Percentiles rank a stretch among this genome's conserved stretches.
phyloP scores from a whole-genome alignment of 2,113 vertebrate species.

The Antechinus stuartii region DNA sequence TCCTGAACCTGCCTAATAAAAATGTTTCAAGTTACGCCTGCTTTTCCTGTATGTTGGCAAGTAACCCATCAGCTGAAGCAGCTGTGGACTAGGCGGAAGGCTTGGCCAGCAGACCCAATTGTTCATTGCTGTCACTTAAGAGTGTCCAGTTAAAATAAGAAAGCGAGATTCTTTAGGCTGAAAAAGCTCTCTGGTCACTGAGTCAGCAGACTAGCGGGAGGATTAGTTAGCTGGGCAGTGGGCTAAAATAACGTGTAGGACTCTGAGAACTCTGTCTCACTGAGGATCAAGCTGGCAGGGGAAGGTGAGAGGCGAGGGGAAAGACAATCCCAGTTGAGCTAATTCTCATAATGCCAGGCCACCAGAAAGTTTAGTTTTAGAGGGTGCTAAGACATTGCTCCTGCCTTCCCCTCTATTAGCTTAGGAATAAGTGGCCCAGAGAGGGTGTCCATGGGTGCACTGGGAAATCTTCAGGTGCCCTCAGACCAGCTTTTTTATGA shows the following conservation, averaged over 20 bases:
- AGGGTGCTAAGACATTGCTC: not conserved
- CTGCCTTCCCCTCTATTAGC: not conserved
- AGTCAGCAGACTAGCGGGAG: constrained; percentile 3
- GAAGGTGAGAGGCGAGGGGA: not conserved
- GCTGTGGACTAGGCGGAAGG: not conserved
- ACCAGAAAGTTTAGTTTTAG: not conserved
- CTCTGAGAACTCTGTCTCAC: not conserved
- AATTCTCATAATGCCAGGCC: not conserved
- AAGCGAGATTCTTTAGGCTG: not conserved
- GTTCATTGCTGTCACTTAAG: constrained; percentile 28
- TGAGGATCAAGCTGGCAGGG: not conserved
- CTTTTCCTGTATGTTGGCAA: not conserved
- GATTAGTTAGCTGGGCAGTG: not conserved
- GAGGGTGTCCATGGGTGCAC: not conserved
- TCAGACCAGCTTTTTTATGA: not conserved
- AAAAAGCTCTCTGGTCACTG: not conserved
- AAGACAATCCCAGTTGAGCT: not conserved
- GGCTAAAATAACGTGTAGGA: not conserved
- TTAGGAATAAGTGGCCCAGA: not conserved
- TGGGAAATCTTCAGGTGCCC: not conserved
- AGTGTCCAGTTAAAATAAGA: constrained; percentile 26
- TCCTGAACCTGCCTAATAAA: constrained; percentile 37
- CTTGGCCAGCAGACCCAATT: not conserved
- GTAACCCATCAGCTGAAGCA: not conserved
- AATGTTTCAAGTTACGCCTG: constrained; percentile 36